Percentiles rank a stretch among this genome's conserved stretches.
These are phyloP conservation scores for Cydia strobilella DNA, from an alignment of 1,140 invertebrate species.

Conservation along the genomic window DNA sequence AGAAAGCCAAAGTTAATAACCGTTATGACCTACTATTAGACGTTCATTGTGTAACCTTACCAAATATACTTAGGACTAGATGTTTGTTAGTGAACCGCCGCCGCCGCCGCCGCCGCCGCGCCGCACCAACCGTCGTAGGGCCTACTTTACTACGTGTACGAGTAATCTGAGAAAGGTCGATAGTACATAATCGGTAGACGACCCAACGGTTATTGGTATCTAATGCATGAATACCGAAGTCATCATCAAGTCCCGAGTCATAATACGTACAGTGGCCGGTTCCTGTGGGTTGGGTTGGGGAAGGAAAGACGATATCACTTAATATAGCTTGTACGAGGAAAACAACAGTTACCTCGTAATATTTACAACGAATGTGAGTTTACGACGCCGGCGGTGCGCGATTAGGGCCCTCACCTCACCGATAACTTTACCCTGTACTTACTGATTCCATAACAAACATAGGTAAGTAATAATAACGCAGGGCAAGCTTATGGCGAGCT, in stretches of 20 bases:
- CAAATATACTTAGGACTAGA: background rate
- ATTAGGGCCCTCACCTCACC: no score
- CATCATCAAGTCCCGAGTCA: no score
- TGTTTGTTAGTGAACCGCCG: background rate
- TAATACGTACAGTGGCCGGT: background rate
- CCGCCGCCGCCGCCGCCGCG: no score
- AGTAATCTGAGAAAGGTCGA: background rate
- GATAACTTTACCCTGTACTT: no score
- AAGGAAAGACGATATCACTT: background rate
- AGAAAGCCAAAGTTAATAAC: background rate
- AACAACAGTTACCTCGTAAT: conserved; percentile 5
- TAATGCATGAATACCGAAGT: no score
- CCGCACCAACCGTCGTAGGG: no score
- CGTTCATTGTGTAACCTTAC: background rate
- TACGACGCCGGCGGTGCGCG: background rate
- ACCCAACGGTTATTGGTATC: no score
- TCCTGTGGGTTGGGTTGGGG: background rate
- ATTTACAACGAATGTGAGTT: background rate
- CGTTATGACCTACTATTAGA: background rate
- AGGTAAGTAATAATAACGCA: no score
- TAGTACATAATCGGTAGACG: background rate
- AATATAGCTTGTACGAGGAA: background rate
- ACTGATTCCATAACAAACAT: no score
- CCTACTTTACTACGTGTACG: background rate
- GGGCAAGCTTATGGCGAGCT: no score